Evolutionary conservation across 2,113 vertebrate species (phyloP).

Genomic region (Hemicordylus capensis): DNA sequence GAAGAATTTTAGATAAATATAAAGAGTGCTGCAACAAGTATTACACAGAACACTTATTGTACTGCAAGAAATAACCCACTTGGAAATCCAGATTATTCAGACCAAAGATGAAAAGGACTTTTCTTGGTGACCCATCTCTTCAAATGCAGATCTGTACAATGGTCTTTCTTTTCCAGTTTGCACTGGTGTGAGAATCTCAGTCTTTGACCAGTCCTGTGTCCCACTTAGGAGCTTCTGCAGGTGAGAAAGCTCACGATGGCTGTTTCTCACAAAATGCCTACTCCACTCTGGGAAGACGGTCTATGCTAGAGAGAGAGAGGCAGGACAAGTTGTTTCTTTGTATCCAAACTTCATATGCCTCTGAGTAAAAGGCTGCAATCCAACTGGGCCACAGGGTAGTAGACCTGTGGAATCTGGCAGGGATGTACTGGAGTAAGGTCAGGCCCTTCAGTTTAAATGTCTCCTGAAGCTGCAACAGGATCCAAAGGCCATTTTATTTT

Average conservation of each 20-base stretch:
- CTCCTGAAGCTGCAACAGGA: not conserved
- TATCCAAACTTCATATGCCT: not conserved
- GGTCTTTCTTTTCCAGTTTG: not conserved
- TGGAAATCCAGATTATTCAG: not conserved
- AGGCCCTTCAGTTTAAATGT: not conserved
- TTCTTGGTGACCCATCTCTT: not conserved
- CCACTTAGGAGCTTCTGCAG: not conserved
- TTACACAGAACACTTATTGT: not conserved
- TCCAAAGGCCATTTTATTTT: slow-evolving; percentile 47
- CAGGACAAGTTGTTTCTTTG: not conserved
- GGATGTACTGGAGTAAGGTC: not conserved
- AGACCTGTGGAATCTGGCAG: not conserved
- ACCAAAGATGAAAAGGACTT: not conserved
- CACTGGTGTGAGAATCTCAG: not conserved
- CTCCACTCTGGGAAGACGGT: not conserved
- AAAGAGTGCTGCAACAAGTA: not conserved
- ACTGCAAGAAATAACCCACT: not conserved
- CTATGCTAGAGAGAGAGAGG: not conserved
- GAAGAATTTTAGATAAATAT: not conserved
- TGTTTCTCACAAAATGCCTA: not conserved
- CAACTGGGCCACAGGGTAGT: not conserved
- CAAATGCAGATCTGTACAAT: not conserved
- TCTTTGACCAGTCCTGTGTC: not conserved
- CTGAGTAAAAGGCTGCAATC: not conserved
- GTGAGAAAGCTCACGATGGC: not conserved